Percentiles rank a stretch among this genome's conserved stretches.
These are phyloP conservation scores for Lagothrix lagotricha DNA, from an alignment of 2,797 vertebrate species.

Conservation along the genomic window DNA sequence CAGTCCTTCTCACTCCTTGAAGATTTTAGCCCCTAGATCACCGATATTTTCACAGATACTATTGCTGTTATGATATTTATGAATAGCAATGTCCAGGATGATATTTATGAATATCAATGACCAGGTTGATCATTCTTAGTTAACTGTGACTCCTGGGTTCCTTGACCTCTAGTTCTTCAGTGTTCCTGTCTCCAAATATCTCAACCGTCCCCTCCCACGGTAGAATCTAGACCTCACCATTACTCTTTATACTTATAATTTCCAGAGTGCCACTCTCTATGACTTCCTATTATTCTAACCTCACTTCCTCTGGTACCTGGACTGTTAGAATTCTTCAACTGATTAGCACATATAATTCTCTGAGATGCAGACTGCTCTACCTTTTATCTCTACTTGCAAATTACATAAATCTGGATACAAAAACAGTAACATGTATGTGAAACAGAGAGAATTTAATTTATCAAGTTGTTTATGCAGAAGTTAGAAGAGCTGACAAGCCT, in stretches of 20 bases:
- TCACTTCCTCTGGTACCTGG: no score
- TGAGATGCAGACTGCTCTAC: neutral
- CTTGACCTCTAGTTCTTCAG: neutral
- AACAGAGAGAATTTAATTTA: neutral
- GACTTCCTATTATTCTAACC: neutral
- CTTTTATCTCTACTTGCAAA: neutral
- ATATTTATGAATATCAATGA: neutral
- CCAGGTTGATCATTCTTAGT: no score
- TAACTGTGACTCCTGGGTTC: neutral
- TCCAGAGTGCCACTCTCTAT: neutral
- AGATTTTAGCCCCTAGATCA: neutral
- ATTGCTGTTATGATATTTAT: neutral
- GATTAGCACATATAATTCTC: neutral
- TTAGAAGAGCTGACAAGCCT: neutral
- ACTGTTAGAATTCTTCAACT: neutral
- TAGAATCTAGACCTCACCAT: neutral
- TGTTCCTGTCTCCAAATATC: neutral
- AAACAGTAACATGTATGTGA: neutral
- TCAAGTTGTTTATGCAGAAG: neutral
- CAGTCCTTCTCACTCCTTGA: neutral
- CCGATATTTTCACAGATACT: neutral
- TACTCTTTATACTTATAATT: neutral
- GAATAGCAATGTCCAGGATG: neutral
- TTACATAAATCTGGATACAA: neutral
- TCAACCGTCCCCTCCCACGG: no score